Base-by-base conservation (phyloP, 2,797 vertebrate species). In the Silurus aristotelis region DNA sequence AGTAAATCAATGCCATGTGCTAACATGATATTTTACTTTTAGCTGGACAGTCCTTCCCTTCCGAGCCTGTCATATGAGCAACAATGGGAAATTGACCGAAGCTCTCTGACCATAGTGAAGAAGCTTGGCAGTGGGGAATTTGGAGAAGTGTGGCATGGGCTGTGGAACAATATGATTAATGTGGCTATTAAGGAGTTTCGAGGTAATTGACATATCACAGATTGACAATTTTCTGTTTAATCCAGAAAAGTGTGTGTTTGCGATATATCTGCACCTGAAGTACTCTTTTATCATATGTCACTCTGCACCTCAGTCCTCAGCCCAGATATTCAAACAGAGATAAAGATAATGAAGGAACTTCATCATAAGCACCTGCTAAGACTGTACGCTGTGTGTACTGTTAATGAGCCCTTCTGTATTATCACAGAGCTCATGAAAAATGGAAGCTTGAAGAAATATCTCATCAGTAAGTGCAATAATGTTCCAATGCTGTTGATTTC, bases 131-230 rank as follows among this genome's bases (percentile, higher is more conserved):
- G 89, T 10, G 92, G 92, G 58, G 88, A 90, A 70, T 93, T 92
- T 81, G 91, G 90, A 22, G 75, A 90, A 20, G 92, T 93, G 72
- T 93, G 91, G 92, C 82, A 90, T 20, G 92, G 91, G 3, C 15
- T 87, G 17, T 93, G 91, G 91, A 90, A 92, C 48, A 84, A 83
- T 56, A 90, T 72, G 19, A 92, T 86, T 19, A 85, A 91, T 3
- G 92, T 93, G 80, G 92, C 92, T 38, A 89, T 92, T 79, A 93
- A 93, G 85, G 91, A 92, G 78, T 89, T 93, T 52, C 90, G 84
- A 78, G 92, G 92, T 92, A 84, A 89, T 1, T 22, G 17, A 56
- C 48, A 52, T 27, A 38, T 38, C 13, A 63, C 12, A 12, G 64
- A 27, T 68, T 60, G 20, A 52, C 56, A 6, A 56, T 66, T 58